Evolutionary conservation across 2,888 invertebrate species (phyloP).

Genomic region (Cabera pusaria): DNA sequence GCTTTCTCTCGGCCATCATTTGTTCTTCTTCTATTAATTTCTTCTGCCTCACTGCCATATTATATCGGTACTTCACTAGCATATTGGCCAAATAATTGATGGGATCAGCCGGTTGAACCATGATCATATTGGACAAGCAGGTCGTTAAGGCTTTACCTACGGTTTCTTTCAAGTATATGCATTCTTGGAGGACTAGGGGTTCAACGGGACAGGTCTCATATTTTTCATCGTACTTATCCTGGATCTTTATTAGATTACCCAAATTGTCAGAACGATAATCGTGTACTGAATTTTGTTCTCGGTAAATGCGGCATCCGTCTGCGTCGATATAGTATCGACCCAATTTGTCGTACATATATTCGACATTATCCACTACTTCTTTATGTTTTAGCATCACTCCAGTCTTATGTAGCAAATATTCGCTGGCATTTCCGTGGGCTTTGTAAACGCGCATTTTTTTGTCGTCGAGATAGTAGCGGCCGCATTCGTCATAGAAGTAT

Average conservation of each 20-base stretch:
- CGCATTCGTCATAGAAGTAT: conserved; percentile 47
- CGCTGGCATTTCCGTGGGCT: conserved; percentile 35
- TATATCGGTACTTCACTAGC: conserved; percentile 38
- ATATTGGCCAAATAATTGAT: conserved; percentile 41
- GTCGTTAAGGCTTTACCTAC: conserved; percentile 44
- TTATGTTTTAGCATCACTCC: conserved; percentile 37
- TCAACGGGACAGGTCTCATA: conserved; percentile 24
- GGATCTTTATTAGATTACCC: conserved; percentile 39
- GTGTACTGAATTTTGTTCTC: conserved; percentile 26
- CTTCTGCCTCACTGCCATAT: conserved; percentile 23
- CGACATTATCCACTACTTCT: conserved; percentile 34
- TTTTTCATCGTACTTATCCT: conserved; percentile 1
- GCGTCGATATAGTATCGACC: conserved; percentile 40
- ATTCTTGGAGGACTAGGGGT: conserved; percentile 36
- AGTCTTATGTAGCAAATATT: conserved; percentile 34
- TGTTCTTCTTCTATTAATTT: conserved; percentile 24
- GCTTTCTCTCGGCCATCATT: conserved; percentile 28
- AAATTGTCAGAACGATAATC: conserved; percentile 40
- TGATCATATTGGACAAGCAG: conserved; percentile 45
- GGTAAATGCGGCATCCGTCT: conserved; percentile 36
- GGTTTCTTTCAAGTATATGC: conserved; percentile 38
- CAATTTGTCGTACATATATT: conserved; percentile 40
- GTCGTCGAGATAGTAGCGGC: conserved; percentile 40
- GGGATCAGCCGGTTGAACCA: conserved; percentile 48
- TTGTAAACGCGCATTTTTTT: conserved; percentile 36